A percentile compares a stretch with the other conserved stretches of the same genome.
Conservation (phyloP, 2,797 vertebrate species). For the Poecilia gillii region DNA sequence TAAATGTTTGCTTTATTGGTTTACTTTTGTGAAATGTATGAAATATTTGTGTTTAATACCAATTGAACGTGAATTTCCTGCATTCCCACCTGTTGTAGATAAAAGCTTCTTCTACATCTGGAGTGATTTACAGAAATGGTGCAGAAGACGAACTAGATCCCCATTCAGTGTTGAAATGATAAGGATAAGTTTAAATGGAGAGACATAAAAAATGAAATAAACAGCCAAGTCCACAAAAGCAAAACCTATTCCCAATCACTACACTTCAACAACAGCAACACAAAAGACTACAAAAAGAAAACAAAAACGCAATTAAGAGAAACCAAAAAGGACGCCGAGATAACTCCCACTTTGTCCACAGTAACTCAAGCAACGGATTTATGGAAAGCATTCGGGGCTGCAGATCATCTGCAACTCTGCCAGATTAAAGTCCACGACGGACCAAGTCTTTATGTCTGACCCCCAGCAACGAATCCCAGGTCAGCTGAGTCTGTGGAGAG, state of each 20-base stretch:
- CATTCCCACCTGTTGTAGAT: not conserved
- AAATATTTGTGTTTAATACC: not conserved
- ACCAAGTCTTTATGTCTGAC: conserved; percentile 38
- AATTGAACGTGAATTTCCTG: not conserved
- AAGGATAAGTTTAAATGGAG: not conserved
- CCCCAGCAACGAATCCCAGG: conserved; percentile 41
- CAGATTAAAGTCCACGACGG: conserved; percentile 33
- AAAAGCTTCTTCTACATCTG: not conserved
- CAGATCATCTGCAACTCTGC: not conserved
- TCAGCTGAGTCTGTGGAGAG: conserved; percentile 2
- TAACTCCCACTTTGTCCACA: not conserved
- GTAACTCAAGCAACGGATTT: not conserved
- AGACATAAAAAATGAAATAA: not conserved
- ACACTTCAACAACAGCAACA: not conserved
- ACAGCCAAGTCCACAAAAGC: not conserved
- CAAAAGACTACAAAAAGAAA: not conserved
- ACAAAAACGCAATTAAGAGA: not conserved
- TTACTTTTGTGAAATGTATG: not conserved
- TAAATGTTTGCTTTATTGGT: too few species aligned
- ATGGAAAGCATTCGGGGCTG: not conserved
- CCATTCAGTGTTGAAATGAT: not conserved
- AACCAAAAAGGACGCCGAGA: not conserved
- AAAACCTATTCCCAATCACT: not conserved
- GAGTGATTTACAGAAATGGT: not conserved
- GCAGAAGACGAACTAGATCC: not conserved